Conservation (phyloP, 1,140 invertebrate species). For the Leptopilina clavipes region DNA sequence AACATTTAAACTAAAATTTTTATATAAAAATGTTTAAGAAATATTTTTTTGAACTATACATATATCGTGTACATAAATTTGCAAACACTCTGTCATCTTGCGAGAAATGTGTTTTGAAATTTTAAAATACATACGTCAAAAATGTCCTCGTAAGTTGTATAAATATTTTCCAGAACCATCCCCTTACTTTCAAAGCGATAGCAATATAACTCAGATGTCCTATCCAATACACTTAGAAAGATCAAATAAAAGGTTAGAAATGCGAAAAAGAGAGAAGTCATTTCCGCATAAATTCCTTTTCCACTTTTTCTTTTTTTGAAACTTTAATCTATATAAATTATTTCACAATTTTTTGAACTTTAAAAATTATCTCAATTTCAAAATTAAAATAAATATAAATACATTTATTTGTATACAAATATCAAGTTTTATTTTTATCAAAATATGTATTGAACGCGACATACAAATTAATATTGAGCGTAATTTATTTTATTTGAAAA, state of each 20-base stretch:
- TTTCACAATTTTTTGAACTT: too few relatives aligned
- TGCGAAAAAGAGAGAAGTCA: neutral
- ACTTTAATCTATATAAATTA: too few relatives aligned
- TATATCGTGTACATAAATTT: neutral
- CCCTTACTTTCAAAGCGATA: neutral
- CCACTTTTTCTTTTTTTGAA: too few relatives aligned
- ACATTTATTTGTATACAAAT: too few relatives aligned
- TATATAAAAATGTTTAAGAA: too few relatives aligned
- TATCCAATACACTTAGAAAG: conserved; percentile 6
- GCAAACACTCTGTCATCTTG: neutral
- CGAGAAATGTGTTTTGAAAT: neutral
- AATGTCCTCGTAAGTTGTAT: neutral
- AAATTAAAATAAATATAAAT: too few relatives aligned
- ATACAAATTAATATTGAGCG: too few relatives aligned
- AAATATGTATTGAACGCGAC: too few relatives aligned
- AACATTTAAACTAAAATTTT: too few relatives aligned
- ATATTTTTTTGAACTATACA: neutral
- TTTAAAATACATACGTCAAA: neutral
- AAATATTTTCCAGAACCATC: neutral
- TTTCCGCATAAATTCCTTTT: neutral
- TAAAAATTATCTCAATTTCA: too few relatives aligned
- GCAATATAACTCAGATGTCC: conserved; percentile 5
- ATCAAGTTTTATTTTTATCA: too few relatives aligned
- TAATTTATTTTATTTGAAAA: too few relatives aligned
- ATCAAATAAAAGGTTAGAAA: conserved; percentile 1